Base-by-base conservation (phyloP, 1,140 invertebrate genomes). In the Spodoptera litura region DNA sequence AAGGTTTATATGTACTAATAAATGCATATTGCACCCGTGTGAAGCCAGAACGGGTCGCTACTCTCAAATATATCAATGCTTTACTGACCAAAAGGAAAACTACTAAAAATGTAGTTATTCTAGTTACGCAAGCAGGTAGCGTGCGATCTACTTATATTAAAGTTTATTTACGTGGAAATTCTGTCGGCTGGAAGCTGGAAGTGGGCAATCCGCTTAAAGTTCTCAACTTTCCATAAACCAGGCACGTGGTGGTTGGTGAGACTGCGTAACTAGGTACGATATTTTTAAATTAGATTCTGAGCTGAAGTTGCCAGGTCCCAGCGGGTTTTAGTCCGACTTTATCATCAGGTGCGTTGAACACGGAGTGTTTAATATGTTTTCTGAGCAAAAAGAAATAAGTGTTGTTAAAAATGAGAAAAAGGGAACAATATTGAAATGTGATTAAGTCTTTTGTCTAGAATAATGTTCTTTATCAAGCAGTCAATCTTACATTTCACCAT, bases 121-220 rank as follows among this genome's bases (percentile, higher is more conserved):
- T 11, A 20, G 3, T 71, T 56, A 56, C 3, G 68, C 20, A 38
- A 15, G 27, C 56, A 55, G 38, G 27, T 38, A 71, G 68, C 68
- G 68, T 71, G 15, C 15, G 20, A 71, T 56, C 52, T 71, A 70
- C 49, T 70, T 70, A 71, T 52, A 71, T 56, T 55, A 55, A 71
- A 71, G n/a, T 71, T 71, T 71, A 71, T 71, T 71, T 56, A 71
- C 52, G 68, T 55, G 15, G 52, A 38, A 55, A 71, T 71, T 71
- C 15, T 38, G 52, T 38, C 49, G 66, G 20, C 2, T 5, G 27
- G 53, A 38, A 38, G 38, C 38, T 44, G 9, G 52, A 56, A 56
- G 25, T 71, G 35, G 52, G 25, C 68, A 56, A 71, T 71, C 68
- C 68, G 68, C 68, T 71, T 71, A 35, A 56, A 71, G 68, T 71